These are phyloP conservation scores for Drosophila neotestacea DNA, from an alignment of 2,888 invertebrate genomes.

Conservation along the genomic window DNA sequence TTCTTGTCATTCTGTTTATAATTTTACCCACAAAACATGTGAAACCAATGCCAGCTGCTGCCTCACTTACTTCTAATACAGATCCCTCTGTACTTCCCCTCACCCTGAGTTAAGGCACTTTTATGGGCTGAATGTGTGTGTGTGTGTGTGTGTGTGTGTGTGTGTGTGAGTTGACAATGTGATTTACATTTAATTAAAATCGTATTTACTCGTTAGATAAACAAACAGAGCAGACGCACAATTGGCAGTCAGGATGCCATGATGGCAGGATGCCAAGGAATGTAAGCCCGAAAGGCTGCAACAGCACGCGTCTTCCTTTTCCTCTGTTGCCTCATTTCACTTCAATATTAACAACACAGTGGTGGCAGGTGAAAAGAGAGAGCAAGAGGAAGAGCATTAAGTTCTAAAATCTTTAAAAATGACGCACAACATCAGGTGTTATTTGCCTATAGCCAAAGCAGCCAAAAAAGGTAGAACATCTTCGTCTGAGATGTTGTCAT, in stretches of 20 bases:
- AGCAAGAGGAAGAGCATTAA: constrained; percentile 31
- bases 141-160: constrained; percentile 18
- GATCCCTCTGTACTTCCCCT: neutral
- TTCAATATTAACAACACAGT: neutral
- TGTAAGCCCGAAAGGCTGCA: constrained; percentile 16
- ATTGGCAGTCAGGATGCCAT: constrained; percentile 25
- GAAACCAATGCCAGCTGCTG: constrained; percentile 54
- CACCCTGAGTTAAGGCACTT: constrained; percentile 26
- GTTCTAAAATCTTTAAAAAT: constrained; percentile 35
- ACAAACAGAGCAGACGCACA: constrained; percentile 61
- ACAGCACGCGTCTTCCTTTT: constrained; percentile 15
- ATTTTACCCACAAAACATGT: constrained; percentile 45
- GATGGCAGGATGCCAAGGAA: neutral
- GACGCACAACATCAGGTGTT: constrained; percentile 40
- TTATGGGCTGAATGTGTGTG: constrained; percentile 29
- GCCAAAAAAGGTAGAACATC: constrained; percentile 12
- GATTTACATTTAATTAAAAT: constrained; percentile 82
- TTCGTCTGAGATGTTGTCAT: constrained; percentile 29
- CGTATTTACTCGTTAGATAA: constrained; percentile 80
- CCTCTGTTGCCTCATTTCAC: constrained; percentile 38
- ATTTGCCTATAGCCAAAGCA: constrained; percentile 6
- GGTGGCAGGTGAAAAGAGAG: neutral
- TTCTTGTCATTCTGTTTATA: constrained; percentile 31
- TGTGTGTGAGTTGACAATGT: constrained; percentile 72
- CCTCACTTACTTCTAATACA: constrained; percentile 11